A percentile compares a stretch with the other conserved stretches of the same genome.
These are phyloP conservation scores for Pseudomyrmex cubaensis DNA, from an alignment of 1,140 invertebrate species.

Conservation along the genomic window DNA sequence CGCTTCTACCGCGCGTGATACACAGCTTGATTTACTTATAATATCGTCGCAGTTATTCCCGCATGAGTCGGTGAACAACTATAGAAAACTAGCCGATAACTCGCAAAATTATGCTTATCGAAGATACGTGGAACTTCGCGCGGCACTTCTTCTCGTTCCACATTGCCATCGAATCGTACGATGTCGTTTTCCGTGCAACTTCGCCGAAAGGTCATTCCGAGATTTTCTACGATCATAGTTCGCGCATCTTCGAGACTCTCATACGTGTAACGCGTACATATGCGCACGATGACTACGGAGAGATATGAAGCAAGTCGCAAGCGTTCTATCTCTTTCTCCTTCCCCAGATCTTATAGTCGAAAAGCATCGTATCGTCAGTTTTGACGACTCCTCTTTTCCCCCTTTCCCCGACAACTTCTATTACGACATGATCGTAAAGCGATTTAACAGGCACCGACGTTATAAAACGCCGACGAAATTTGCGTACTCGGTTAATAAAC, in stretches of 20 bases:
- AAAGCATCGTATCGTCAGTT: conserved; percentile 16
- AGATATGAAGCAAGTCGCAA: conserved; percentile 25
- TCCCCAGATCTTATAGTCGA: conserved; percentile 8
- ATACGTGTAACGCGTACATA: neutral
- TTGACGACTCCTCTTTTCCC: conserved; percentile 45
- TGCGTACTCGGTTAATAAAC: neutral
- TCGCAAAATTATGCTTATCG: conserved; percentile 39
- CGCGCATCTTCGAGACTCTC: conserved; percentile 18
- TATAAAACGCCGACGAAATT: conserved; percentile 43
- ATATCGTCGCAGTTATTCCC: no score
- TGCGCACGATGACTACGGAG: neutral
- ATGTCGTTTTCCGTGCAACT: conserved; percentile 41
- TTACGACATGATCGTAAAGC: conserved; percentile 9
- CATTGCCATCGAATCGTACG: conserved; percentile 36
- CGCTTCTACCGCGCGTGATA: neutral
- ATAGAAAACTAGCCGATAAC: neutral
- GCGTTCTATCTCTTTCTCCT: neutral
- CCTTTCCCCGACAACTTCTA: no score
- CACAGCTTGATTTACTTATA: neutral
- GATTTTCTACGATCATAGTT: conserved; percentile 36
- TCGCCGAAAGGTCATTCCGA: conserved; percentile 19
- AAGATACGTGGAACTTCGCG: conserved; percentile 35
- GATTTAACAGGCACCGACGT: conserved; percentile 20
- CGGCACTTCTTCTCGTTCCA: neutral
- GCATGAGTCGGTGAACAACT: conserved; percentile 1